Base-by-base conservation (phyloP, 2,888 invertebrate genomes). In the Beris morrisii region DNA sequence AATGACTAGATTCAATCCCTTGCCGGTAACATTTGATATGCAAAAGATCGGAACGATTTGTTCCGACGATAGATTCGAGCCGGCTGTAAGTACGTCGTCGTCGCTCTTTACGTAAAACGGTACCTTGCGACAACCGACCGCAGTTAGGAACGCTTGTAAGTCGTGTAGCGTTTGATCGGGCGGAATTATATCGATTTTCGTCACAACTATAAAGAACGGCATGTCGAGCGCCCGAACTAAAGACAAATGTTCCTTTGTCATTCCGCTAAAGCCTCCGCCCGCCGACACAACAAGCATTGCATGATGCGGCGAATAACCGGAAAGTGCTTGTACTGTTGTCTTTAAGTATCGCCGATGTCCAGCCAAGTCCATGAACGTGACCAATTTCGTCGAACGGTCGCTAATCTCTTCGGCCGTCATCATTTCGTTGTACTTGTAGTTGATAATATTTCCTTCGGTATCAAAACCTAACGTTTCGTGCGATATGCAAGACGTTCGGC, bases 391-490 rank as follows among this genome's bases (percentile, higher is more conserved):
- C 2, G 96, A 95, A 53, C 90, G 84, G 76, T 96, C 95, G 72
- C 95, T 95, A 65, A 98, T 97, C 72, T 97, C 92, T 76, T 96
- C 95, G 0, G 95, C 91, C 0, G 93, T 94, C 82, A 93, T 91
- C 78, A 94, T 86, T 75, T 94, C 93, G 48, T 91, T 92, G 72
- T 90, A 92, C 12, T 91, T 92, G 75, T 92, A 92, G 82, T 95
- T 96, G 11, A 96, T 89, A 3, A 93, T 89, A 75, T 92, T 88
- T 0, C 93, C 93, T 84, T 89, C 84, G 2, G 87, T 86, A 80
- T 96, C 94, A 78, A 99, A 99, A 7, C 98, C 99, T 5, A 99
- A 86, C 71, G 98, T 95, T 83, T 97, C 97, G 77, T 96, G 95
- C 71, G 95, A 95, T 74, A 97, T 92, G 4, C 95, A 96, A 0